phyloP scores from a whole-genome alignment of 2,888 invertebrate species.

The Phalangium opilio region DNA sequence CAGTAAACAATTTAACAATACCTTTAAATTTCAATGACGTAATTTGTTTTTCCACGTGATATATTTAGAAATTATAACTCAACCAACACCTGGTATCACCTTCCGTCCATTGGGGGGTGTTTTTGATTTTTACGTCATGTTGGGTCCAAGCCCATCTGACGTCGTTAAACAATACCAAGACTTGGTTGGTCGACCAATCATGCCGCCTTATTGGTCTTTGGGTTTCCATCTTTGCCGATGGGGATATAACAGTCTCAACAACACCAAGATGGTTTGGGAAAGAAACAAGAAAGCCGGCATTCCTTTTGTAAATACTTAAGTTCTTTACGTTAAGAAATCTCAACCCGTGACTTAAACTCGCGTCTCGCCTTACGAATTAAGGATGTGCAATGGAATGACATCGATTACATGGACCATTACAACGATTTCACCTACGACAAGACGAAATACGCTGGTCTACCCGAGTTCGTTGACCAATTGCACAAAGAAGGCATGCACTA shows the following conservation, averaged over 20 bases:
- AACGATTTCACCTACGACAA: slow-evolving; percentile 28
- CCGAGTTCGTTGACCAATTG: slow-evolving; percentile 21
- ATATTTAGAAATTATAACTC: slow-evolving; percentile 53
- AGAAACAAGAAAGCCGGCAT: slow-evolving; percentile 53
- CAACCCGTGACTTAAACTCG: too few relatives aligned
- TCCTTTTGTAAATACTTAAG: slow-evolving; percentile 45
- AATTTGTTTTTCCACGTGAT: too few relatives aligned
- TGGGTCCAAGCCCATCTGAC: slow-evolving; percentile 52
- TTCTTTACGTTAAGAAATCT: neutral
- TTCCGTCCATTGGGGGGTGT: slow-evolving; percentile 68
- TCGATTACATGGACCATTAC: slow-evolving; percentile 30
- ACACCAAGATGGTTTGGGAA: slow-evolving; percentile 48
- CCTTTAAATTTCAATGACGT: too few relatives aligned
- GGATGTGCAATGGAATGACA: slow-evolving; percentile 26
- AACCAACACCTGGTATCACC: slow-evolving; percentile 64
- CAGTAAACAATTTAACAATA: too few relatives aligned
- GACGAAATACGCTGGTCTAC: slow-evolving; percentile 18
- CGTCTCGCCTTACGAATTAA: too few relatives aligned
- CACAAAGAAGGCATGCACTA: slow-evolving; percentile 39
- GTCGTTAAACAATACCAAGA: slow-evolving; percentile 40
- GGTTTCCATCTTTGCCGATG: slow-evolving; percentile 40
- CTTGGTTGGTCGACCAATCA: slow-evolving; percentile 17
- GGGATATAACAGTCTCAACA: slow-evolving; percentile 48
- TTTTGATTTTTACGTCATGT: slow-evolving; percentile 58
- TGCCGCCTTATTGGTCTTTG: slow-evolving; percentile 34